These are phyloP conservation scores for Pristionchus entomophagus DNA, from an alignment of 2,888 invertebrate species.

Conservation along the genomic window DNA sequence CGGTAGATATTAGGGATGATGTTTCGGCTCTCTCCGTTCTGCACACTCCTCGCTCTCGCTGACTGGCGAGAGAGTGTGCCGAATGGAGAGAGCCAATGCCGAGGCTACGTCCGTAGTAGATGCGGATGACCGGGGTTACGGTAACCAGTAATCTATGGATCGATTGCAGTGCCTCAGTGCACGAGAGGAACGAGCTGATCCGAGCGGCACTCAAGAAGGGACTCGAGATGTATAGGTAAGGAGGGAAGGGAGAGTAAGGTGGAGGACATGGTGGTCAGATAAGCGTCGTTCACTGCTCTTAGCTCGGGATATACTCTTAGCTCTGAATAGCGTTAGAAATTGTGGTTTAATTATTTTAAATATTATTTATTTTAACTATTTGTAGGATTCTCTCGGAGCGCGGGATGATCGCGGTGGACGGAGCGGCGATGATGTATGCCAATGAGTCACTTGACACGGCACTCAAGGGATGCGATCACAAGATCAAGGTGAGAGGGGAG, in stretches of 20 bases:
- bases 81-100: too few relatives aligned
- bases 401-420: slow-evolving; percentile 12
- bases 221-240: slow-evolving; percentile 46
- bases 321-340: too few relatives aligned
- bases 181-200: slow-evolving; percentile 38
- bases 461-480: neutral
- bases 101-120: too few relatives aligned
- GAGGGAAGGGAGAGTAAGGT: neutral
- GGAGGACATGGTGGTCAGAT: too few relatives aligned
- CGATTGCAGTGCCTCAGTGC: slow-evolving; percentile 22
- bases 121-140: too few relatives aligned
- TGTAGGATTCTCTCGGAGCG: slow-evolving; percentile 25
- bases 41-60: too few relatives aligned
- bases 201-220: slow-evolving; percentile 28
- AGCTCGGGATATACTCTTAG: too few relatives aligned
- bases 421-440: slow-evolving; percentile 42
- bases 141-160: neutral
- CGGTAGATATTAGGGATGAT: neutral
- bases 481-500: neutral
- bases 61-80: too few relatives aligned
- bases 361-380: too few relatives aligned
- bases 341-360: too few relatives aligned
- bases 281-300: too few relatives aligned
- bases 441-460: neutral
- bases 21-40: too few relatives aligned